Percentiles rank a stretch among this genome's conserved stretches.
Conservation (phyloP, 2,888 invertebrate genomes). For the Sarcophaga rosellei region DNA sequence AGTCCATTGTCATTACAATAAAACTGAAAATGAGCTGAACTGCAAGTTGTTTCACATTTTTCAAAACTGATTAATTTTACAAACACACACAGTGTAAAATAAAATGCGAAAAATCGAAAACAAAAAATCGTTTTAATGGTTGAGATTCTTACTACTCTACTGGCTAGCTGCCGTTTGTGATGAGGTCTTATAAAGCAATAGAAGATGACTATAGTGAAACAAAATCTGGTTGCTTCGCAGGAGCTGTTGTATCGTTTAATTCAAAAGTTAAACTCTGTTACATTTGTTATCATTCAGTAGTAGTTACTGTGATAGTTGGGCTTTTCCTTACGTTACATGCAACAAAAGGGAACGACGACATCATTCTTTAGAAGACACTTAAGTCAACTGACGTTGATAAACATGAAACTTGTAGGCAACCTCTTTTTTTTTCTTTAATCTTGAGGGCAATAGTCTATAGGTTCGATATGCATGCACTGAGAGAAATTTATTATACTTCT, state of each 20-base stretch:
- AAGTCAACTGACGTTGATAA: neutral
- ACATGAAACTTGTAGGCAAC: neutral
- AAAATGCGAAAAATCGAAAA: neutral
- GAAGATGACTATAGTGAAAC: constrained; percentile 3
- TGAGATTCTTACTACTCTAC: neutral
- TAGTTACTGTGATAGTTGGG: neutral
- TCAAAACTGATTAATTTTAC: constrained; percentile 66
- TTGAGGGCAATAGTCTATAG: neutral
- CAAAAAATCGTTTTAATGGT: neutral
- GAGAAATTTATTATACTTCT: neutral
- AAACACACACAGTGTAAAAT: neutral
- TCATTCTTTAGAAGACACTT: neutral
- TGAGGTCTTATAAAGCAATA: constrained; percentile 9
- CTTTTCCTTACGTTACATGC: neutral
- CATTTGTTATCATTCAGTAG: neutral
- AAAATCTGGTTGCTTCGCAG: neutral
- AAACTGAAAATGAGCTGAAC: constrained; percentile 66
- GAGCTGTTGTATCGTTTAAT: neutral
- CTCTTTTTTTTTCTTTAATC: neutral
- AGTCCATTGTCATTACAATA: constrained; percentile 67
- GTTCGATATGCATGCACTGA: neutral
- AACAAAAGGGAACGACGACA: neutral
- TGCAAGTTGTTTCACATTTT: constrained; percentile 56
- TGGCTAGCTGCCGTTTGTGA: neutral
- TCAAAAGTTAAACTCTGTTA: constrained; percentile 22